phyloP scores from a whole-genome alignment of 2,888 invertebrate species.

The Drosophila mettleri region DNA sequence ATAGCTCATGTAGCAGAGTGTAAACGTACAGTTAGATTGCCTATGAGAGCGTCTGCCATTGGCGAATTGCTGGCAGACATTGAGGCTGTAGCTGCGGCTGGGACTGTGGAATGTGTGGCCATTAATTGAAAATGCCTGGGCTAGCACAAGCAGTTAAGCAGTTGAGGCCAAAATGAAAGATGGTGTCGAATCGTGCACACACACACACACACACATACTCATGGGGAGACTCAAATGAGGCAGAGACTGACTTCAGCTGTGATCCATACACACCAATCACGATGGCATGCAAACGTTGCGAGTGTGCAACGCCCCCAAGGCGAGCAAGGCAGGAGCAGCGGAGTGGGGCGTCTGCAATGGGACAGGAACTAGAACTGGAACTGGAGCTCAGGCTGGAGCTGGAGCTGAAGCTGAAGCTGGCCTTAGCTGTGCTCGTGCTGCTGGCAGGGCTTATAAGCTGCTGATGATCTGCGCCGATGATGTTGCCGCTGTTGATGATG shows the following conservation, averaged over 20 bases:
- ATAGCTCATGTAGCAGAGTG: conserved; percentile 19
- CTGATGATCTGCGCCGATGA: conserved; percentile 69
- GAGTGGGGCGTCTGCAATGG: neutral
- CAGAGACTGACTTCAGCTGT: conserved; percentile 30
- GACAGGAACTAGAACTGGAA: conserved; percentile 15
- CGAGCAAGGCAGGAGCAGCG: conserved; percentile 28
- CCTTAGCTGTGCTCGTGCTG: conserved; percentile 47
- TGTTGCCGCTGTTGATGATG: conserved; percentile 35
- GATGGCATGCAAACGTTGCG: conserved; percentile 74
- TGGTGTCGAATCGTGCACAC: conserved; percentile 76
- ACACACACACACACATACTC: conserved; percentile 32
- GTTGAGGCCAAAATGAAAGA: conserved; percentile 68
- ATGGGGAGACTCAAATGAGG: conserved; percentile 15
- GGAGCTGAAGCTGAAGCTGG: conserved; percentile 24
- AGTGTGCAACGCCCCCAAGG: conserved; percentile 67
- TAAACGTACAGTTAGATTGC: conserved; percentile 44
- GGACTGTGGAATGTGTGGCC: conserved; percentile 72
- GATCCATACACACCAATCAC: conserved; percentile 68
- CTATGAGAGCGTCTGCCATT: conserved; percentile 52
- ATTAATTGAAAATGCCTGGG: conserved; percentile 75
- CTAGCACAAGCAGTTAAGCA: conserved; percentile 48
- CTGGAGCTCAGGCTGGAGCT: conserved; percentile 26
- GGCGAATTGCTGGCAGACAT: conserved; percentile 54
- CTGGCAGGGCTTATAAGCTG: conserved; percentile 49
- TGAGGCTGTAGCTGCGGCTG: neutral